These are phyloP conservation scores for Ianthella basta DNA, from an alignment of 37 sponge, comb jelly and placozoan genomes.

Conservation along the genomic window DNA sequence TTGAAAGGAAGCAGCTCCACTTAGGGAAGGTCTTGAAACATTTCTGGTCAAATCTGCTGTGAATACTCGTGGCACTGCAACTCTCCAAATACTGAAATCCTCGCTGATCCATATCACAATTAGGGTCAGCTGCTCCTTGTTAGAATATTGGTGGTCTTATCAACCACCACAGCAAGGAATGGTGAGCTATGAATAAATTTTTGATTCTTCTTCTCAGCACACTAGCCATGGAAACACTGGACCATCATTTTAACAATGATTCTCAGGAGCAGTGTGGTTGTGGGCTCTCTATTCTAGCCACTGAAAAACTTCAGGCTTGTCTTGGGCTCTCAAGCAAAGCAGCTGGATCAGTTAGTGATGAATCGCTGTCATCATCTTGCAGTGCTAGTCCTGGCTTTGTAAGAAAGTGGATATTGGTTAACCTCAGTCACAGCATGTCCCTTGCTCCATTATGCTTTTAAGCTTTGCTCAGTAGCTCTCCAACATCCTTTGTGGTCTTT, in stretches of 20 bases:
- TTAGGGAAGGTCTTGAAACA: slow-evolving; percentile 59
- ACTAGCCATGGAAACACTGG: too few species aligned
- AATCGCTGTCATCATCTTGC: slow-evolving; percentile 64
- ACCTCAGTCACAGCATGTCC: slow-evolving; percentile 67
- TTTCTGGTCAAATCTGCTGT: slow-evolving; percentile 65
- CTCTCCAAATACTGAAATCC: slow-evolving; percentile 43
- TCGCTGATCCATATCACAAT: slow-evolving; percentile 56
- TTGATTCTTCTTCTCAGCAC: slow-evolving; percentile 55
- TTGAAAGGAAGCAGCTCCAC: slow-evolving; percentile 67
- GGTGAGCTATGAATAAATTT: slow-evolving; percentile 45
- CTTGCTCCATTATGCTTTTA: slow-evolving; percentile 65
- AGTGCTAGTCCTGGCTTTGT: slow-evolving; percentile 70
- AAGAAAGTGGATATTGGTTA: slow-evolving; percentile 66
- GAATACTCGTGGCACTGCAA: slow-evolving; percentile 57
- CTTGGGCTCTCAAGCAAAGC: slow-evolving; percentile 57
- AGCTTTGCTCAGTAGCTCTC: slow-evolving; percentile 63
- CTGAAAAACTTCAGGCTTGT: slow-evolving; percentile 46
- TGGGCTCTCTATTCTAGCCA: slow-evolving; percentile 61
- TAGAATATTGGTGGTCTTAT: slow-evolving; percentile 59
- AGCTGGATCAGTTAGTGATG: slow-evolving; percentile 64
- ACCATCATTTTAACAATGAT: slow-evolving; percentile 81
- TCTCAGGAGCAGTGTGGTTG: slow-evolving; percentile 55
- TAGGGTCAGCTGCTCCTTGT: slow-evolving; percentile 57
- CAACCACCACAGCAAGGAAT: slow-evolving; percentile 64
- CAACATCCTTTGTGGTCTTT: slow-evolving; percentile 67